Base-by-base conservation (phyloP, 2,888 invertebrate genomes). In the Notodonta ziczac region DNA sequence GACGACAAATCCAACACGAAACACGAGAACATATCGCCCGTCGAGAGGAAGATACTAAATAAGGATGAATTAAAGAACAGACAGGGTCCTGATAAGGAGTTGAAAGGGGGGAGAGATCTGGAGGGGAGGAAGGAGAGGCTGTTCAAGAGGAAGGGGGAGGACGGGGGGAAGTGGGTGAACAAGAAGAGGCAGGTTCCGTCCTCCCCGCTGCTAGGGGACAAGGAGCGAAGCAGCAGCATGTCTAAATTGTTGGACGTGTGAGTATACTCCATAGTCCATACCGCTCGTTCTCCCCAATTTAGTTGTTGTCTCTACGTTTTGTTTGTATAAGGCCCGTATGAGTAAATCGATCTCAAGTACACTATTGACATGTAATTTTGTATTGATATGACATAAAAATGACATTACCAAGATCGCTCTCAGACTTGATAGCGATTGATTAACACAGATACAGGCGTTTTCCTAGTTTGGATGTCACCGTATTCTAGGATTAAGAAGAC, bases 191-290 rank as follows among this genome's bases (percentile, higher is more conserved):
- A 89, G 76, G 81, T 85, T 12, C 89, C 92, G 0, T 74, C 88
- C 1, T 90, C 92, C 1, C 89, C 92, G 12, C 78, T 88, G 5
- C 65, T 95, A n/a, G 94, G 95, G 52, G 96, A 97, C 67, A 97
- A 97, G 81, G 97, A 97, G 83, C 94, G 97, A 64, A 97, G 97
- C 76, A 97, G 97, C 67, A 98, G 97, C 32, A 96, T 97, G 96
- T 97, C 97, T 9, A 95, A 97, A 73, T 84, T 98, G 58, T 92
- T 97, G 35, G 97, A 98, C 74, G 97, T 96, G 94, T 94, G 54
- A 91, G 92, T 90, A 62, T 13, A n/a, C 16, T 56, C 48, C 9
- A 8, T 40, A 9, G 40, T 40, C 1, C 24, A 24, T 24, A 24
- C 24, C 24, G 1, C 24, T 24, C 24, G 24, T 24, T 24, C 24